Percentiles rank a stretch among this genome's conserved stretches.
phyloP scores from a whole-genome alignment of 2,797 vertebrate genomes.

The Platyrinchus mystaceus region DNA sequence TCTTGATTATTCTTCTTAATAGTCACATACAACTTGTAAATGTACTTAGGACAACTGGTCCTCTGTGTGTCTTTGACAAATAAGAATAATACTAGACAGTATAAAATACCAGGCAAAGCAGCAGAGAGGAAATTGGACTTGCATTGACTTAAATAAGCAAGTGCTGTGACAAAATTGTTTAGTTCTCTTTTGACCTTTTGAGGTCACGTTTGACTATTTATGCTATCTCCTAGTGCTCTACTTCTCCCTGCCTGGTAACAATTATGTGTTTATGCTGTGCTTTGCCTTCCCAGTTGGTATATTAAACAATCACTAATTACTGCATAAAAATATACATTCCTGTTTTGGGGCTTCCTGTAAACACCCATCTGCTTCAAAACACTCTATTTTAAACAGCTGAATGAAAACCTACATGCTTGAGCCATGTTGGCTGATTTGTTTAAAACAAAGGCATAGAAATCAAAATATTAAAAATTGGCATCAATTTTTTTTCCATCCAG shows the following conservation, averaged over 20 bases:
- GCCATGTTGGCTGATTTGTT: background rate
- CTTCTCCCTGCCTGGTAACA: conserved; percentile 80
- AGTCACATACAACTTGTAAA: conserved; percentile 22
- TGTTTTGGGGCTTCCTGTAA: conserved; percentile 63
- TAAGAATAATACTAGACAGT: conserved; percentile 26
- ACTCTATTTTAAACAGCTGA: background rate
- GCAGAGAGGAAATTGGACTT: conserved; percentile 72
- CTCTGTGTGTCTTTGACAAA: conserved; percentile 1
- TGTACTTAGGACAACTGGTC: background rate
- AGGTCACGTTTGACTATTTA: conserved; percentile 81
- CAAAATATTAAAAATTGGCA: background rate
- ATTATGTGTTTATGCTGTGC: conserved; percentile 75
- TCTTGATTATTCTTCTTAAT: conserved; percentile 4
- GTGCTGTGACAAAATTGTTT: conserved; percentile 80
- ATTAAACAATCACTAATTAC: conserved; percentile 80
- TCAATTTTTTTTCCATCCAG: background rate
- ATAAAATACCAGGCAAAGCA: conserved; percentile 46
- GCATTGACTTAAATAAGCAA: conserved; percentile 78
- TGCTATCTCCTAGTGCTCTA: conserved; percentile 79
- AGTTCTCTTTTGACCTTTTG: conserved; percentile 78
- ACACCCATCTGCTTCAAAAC: conserved; percentile 6
- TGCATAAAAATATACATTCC: conserved; percentile 69
- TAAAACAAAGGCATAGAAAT: background rate
- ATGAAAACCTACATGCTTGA: background rate
- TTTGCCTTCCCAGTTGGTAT: conserved; percentile 65